Base-by-base conservation (phyloP, 2,888 invertebrate species). In the Achlya flavicornis region DNA sequence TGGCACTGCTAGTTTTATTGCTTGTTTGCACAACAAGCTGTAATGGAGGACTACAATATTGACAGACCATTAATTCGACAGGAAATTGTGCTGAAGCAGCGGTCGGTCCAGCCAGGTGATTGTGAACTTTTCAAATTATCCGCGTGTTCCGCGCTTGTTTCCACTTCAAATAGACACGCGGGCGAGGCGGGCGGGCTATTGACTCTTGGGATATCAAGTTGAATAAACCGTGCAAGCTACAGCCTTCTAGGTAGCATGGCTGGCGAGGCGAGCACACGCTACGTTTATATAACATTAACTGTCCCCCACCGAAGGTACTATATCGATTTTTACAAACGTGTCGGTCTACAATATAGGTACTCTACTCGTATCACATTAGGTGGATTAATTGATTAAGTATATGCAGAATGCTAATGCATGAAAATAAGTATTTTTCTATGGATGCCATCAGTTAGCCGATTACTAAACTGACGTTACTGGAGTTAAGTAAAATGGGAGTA, bases 121-220 rank as follows among this genome's bases (percentile, higher is more conserved):
- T 91, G 91, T 89, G 91, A 93, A 93, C 92, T 93, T 93, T 93
- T 92, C 91, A 92, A 93, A 93, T 93, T 92, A 93, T 87, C 92
- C 80, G 88, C 90, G 86, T 88, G 90, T 79, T 85, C 78, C 76
- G 85, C 73, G 87, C 84, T 85, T 87, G 88, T 92, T 92, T 90
- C 84, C 81, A 84, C 86, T 85, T 81, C 84, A 84, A 89, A 90
- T 83, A 84, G 81, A 84, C 76, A 70, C 74, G 68, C 67, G 68
- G 65, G 66, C 67, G 64, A 63, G 57, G 63, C 70, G 73, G 66
- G 73, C 75, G 73, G 66, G 73, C 75, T 77, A 76, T 82, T 78
- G 77, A 79, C 79, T 81, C 79, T 66, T 66, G 79, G 78, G 79
- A 79, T 72, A 73, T 75, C 72, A 77, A 81, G 85, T 83, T 86